Base-by-base conservation (phyloP, 2,888 invertebrate genomes). In the Dichetophora obliterata region DNA sequence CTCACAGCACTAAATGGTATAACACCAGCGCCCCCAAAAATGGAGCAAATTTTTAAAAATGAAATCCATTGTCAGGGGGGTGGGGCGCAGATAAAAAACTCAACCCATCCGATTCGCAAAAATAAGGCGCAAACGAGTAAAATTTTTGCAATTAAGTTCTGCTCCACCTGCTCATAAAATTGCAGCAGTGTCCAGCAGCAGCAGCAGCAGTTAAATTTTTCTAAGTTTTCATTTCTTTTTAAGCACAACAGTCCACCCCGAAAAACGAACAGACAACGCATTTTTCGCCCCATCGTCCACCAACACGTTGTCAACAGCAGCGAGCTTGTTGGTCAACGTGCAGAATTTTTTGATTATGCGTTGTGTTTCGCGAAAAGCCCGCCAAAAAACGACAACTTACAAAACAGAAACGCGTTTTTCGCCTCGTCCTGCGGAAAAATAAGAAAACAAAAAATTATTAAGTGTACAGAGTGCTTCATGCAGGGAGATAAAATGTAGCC, bases 311-410 rank as follows among this genome's bases (percentile, higher is more conserved):
- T 31, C 31, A 63, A 63, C 31, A 31, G 27, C 63, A 63, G n/a
- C 8, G 63, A 22, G 57, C 31, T 27, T 24, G 27, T 24, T 24
- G 27, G 22, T 24, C 61, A 22, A 22, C 61, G 14, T 61, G 5
- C 19, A 22, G 68, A 85, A 84, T 84, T 86, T 84, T 86, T 85
- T 86, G 86, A 84, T 84, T 84, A 84, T 85, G 66, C 85, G 85
- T 85, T 85, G 85, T 83, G 85, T 82, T 82, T 82, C 82, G 85
- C 82, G 81, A 84, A 84, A 84, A 84, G 84, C 78, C 81, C 75
- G 81, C 81, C 76, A 76, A 82, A 82, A 84, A 81, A 81, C 73
- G 65, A 37, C 31, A 19, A 54, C 57, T 24, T 19, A 22, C 24
- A 27, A 59, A 4, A 19, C 19, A 22, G 63, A 3, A 24, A 31